Conservation (phyloP, 2,888 invertebrate species). For the Osmoderma eremita region DNA sequence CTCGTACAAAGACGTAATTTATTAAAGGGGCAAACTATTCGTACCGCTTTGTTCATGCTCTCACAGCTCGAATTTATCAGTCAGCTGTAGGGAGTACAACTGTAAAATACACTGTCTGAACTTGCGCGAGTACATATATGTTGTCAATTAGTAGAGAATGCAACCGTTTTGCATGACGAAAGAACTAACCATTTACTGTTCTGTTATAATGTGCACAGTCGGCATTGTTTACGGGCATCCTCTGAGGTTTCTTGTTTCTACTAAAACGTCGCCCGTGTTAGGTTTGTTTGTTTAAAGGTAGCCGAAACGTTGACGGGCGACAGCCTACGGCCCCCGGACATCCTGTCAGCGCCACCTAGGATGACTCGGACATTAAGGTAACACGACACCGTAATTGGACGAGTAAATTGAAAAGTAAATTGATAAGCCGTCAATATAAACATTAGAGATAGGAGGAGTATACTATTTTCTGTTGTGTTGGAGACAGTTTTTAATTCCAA, state of each 20-base stretch:
- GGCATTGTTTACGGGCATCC: slow-evolving; percentile 27
- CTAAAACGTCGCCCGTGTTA: slow-evolving; percentile 19
- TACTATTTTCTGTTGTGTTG: too few species aligned
- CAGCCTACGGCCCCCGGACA: slow-evolving; percentile 28
- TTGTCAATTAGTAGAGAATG: neutral
- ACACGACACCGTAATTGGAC: slow-evolving; percentile 28
- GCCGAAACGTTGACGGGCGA: slow-evolving; percentile 19
- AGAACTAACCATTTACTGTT: slow-evolving; percentile 3
- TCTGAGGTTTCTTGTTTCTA: slow-evolving; percentile 32
- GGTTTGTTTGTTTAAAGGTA: slow-evolving; percentile 26
- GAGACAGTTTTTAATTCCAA: too few species aligned
- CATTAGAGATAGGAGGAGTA: too few species aligned
- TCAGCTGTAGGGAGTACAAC: slow-evolving; percentile 4
- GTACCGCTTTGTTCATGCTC: slow-evolving; percentile 8
- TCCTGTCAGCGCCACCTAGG: slow-evolving; percentile 22
- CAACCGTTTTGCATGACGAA: neutral
- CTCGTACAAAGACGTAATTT: neutral
- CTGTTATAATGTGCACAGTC: slow-evolving; percentile 14
- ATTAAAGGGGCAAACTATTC: neutral
- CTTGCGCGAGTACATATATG: neutral
- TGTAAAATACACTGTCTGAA: neutral
- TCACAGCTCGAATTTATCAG: neutral
- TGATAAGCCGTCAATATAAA: slow-evolving; percentile 16
- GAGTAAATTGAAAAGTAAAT: slow-evolving; percentile 9
- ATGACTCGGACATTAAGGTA: slow-evolving; percentile 25